Evolutionary conservation across 2,888 invertebrate genomes (phyloP).

Genomic region (Dusona sp.): DNA sequence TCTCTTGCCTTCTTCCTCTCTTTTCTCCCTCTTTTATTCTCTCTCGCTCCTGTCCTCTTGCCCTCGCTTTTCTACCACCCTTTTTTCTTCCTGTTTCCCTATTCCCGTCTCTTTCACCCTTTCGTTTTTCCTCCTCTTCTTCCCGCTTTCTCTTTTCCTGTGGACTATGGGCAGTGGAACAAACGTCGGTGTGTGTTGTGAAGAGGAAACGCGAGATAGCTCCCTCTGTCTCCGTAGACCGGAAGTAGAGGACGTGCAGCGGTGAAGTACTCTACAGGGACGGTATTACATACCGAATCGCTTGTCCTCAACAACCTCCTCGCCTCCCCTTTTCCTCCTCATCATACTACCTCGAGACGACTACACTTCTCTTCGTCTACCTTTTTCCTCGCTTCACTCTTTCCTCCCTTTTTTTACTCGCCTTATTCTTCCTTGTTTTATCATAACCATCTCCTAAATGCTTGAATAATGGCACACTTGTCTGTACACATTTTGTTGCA

Average conservation of each 20-base stretch:
- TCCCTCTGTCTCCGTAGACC: slow-evolving; percentile 70
- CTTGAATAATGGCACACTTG: slow-evolving; percentile 19
- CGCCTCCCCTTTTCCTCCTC: background rate
- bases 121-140: background rate
- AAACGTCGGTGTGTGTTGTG: slow-evolving; percentile 75
- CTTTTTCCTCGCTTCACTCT: background rate
- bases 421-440: slow-evolving; percentile 39
- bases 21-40: background rate
- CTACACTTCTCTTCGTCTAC: slow-evolving; percentile 26
- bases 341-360: slow-evolving; percentile 23
- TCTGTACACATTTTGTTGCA: slow-evolving; percentile 2
- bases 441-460: slow-evolving; percentile 14
- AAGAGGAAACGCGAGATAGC: slow-evolving; percentile 82
- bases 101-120: slow-evolving; percentile 11
- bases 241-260: slow-evolving; percentile 65
- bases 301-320: slow-evolving; percentile 40
- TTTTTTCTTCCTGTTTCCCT: background rate
- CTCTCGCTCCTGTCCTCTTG: background rate
- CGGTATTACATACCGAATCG: slow-evolving; percentile 57
- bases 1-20: slow-evolving; percentile 16
- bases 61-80: background rate
- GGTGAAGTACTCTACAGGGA: slow-evolving; percentile 58
- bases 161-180: slow-evolving; percentile 33
- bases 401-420: slow-evolving; percentile 19
- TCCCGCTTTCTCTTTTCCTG: background rate